Base-by-base conservation (phyloP, 1,140 invertebrate species). In the Ceratina australensis region DNA sequence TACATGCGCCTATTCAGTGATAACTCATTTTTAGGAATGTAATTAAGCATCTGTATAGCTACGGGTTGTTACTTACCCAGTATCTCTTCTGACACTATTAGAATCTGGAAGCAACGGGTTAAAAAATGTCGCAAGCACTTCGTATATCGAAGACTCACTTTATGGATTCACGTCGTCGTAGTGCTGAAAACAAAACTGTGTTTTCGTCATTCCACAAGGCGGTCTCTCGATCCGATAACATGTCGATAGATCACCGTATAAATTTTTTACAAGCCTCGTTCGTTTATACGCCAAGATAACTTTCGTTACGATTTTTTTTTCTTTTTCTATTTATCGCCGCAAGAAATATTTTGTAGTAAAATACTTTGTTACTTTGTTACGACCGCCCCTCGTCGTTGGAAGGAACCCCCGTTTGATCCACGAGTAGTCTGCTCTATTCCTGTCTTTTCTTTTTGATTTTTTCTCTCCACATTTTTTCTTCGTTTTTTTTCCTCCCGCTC, bases 301-400 rank as follows among this genome's bases (percentile, higher is more conserved):
- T 60, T 26, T 72, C 5, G 0, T 49, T n/a, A n/a, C n/a, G 22
- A 47, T 52, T 50, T n/a, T 63, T 13, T 52, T n/a, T 33, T 54
- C 16, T 65, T 26, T 50, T 42, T 28, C n/a, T 28, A n/a, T n/a
- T 47, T 24, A 22, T 49, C 42, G 50, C 16, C 60, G 24, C 24
- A 15, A 60, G 47, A 52, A 33, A 13, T 50, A 49, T 68, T 75
- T 69, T 65, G 16, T 81, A 63, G 13, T 50, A 33, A 50, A 18
- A n/a, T 18, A 68, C 42, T 73, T 78, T 73, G 60, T 79, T 79
- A 79, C 72, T 79, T 79, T 79, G 59, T 79, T 79, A 79, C 59
- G 61, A 74, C 28, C 77, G 74, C 59, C 75, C 68, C 69, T 72
- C 76, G 68, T 72, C 69, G 69, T 78, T 78, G 67, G 69, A 78